Base-by-base conservation (phyloP, 1,140 invertebrate species). In the Radopholus similis region DNA sequence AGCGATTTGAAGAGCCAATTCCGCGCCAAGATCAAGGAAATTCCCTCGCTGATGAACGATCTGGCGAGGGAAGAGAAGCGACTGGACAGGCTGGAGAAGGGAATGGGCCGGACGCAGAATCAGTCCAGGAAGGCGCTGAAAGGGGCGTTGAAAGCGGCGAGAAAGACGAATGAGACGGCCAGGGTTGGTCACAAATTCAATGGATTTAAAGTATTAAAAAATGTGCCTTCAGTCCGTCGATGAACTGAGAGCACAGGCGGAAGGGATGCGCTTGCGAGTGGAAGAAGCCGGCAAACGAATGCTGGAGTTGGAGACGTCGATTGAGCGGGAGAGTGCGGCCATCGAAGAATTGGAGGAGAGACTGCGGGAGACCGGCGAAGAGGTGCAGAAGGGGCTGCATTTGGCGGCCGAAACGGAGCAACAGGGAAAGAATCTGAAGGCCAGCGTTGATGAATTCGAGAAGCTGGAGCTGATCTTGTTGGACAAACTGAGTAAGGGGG, bases 341-440 rank as follows among this genome's bases (percentile, higher is more conserved):
- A n/a, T 26, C 58, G 15, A 62, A 28, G 23, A 62, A 58, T 15
- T 62, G 4, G 23, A 62, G n/a, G 28, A 44, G 6, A 21, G 23
- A 11, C 49, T 21, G 21, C 59, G 58, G 4, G 58, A 62, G 5
- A 62, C 21, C 15, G 62, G n/a, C 15, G 30, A n/a, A 18, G 58
- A 23, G n/a, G 37, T 58, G n/a, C 13, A 30, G n/a, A 4, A 18
- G n/a, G 62, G 35, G 23, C 38, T 57, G 4, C 38, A n/a, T 18
- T 58, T 54, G 18, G 58, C 58, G 21, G n/a, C 18, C 13, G 38
- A 62, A n/a, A 62, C 26, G 30, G 58, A n/a, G 18, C 59, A 58
- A 11, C 26, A 62, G 23, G 58, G 38, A n/a, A n/a, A n/a, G n/a
- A n/a, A n/a, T n/a, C n/a, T 53, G 15, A 65, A 62, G n/a, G 40